phyloP scores from a whole-genome alignment of 2,888 invertebrate species.

The Pyrochroa serraticornis region DNA sequence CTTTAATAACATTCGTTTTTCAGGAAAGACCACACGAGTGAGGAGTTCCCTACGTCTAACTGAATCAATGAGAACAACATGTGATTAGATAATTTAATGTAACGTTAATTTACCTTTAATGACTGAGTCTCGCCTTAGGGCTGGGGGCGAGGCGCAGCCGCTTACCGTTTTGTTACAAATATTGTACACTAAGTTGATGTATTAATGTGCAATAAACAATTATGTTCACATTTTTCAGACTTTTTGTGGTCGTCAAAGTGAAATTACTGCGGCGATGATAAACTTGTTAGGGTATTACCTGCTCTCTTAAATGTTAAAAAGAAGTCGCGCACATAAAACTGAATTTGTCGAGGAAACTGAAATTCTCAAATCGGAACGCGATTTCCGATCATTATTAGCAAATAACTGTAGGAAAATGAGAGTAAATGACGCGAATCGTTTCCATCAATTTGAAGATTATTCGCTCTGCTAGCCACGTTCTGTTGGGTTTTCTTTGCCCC shows the following conservation, averaged over 20 bases:
- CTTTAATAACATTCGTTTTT: constrained; percentile 22
- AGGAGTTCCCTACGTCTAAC: constrained; percentile 39
- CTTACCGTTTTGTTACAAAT: constrained; percentile 33
- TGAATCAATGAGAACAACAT: constrained; percentile 32
- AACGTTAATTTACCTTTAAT: constrained; percentile 21
- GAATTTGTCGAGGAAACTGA: too few species aligned
- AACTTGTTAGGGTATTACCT: too few species aligned
- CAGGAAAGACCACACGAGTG: constrained; percentile 41
- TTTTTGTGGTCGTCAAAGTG: constrained; percentile 3
- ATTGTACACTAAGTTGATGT: constrained; percentile 33
- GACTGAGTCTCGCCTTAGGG: constrained; percentile 42
- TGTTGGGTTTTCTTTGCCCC: too few species aligned
- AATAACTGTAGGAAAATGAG: too few species aligned
- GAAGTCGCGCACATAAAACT: too few species aligned
- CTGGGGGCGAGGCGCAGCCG: constrained; percentile 45
- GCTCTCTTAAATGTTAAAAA: too few species aligned
- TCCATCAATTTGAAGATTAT: not conserved
- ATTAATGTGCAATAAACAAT: constrained; percentile 46
- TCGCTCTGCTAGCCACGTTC: too few species aligned
- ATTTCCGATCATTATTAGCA: too few species aligned
- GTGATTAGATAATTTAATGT: constrained; percentile 40
- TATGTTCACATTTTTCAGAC: constrained; percentile 25
- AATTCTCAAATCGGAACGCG: too few species aligned
- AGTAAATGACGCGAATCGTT: too few species aligned
- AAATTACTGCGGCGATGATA: too few species aligned